phyloP scores from a whole-genome alignment of 1,140 invertebrate genomes.

The Globodera ellingtonae region DNA sequence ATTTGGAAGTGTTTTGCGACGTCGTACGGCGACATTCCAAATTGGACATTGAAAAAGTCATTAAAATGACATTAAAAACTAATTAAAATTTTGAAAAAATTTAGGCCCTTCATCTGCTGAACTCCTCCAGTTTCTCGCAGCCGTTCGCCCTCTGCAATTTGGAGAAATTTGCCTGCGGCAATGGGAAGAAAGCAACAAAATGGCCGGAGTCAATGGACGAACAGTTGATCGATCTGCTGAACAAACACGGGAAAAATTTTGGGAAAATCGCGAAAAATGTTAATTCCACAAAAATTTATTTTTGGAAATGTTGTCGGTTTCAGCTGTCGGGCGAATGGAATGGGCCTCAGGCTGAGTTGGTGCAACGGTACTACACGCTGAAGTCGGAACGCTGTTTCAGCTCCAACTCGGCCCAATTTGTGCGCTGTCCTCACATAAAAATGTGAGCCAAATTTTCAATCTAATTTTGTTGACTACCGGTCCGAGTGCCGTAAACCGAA shows the following conservation, averaged over 20 bases:
- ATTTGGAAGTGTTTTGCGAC: neutral
- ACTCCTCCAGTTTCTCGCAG: neutral
- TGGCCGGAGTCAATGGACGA: neutral
- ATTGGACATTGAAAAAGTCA: neutral
- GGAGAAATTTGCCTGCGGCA: neutral
- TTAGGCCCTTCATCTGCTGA: neutral
- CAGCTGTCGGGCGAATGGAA: neutral
- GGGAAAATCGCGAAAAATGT: constrained; percentile 18
- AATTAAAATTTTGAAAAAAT: neutral
- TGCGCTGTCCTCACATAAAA: constrained; percentile 6
- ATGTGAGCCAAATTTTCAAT: neutral
- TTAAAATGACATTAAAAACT: too few species aligned
- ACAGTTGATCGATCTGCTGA: neutral
- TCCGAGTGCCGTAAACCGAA: too few species aligned
- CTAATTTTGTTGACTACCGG: neutral
- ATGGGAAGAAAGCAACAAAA: neutral
- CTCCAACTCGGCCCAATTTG: neutral
- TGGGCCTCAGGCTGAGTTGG: neutral
- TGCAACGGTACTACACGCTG: neutral
- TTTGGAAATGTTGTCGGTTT: neutral
- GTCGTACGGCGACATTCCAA: neutral
- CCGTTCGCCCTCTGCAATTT: neutral
- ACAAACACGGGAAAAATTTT: constrained; percentile 10
- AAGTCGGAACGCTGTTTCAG: constrained; percentile 9
- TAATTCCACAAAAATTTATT: neutral